A percentile compares a stretch with the other conserved stretches of the same genome.
Conservation (phyloP, 1,140 invertebrate species). For the Drosophila melanica region DNA sequence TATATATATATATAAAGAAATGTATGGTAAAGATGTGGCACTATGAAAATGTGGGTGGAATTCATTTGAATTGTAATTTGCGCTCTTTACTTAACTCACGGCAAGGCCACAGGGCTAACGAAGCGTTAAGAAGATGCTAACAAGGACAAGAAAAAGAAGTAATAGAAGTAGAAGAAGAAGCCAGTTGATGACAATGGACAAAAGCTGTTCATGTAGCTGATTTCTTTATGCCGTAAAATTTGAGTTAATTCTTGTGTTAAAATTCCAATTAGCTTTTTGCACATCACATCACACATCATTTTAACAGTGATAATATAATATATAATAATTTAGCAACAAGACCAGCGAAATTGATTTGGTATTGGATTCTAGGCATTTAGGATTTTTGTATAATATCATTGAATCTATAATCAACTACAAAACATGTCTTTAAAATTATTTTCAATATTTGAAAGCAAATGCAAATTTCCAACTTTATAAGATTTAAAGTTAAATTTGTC, state of each 20-base stretch:
- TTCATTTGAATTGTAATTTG: conserved; percentile 75
- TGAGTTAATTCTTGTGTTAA: conserved; percentile 50
- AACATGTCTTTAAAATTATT: too few species aligned
- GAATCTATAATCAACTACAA: too few species aligned
- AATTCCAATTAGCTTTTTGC: conserved; percentile 42
- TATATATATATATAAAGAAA: conserved; percentile 19
- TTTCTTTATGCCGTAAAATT: conserved; percentile 53
- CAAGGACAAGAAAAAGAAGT: background rate
- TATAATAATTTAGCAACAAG: background rate
- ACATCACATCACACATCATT: conserved; percentile 5
- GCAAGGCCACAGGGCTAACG: conserved; percentile 56
- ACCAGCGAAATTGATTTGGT: too few species aligned
- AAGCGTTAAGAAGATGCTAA: conserved; percentile 52
- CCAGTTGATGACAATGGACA: background rate
- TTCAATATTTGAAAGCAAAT: too few species aligned
- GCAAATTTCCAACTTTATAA: too few species aligned
- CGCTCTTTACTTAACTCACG: conserved; percentile 45
- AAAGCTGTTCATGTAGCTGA: conserved; percentile 41
- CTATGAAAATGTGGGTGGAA: conserved; percentile 76
- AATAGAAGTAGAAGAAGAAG: background rate
- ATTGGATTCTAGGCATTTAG: too few species aligned
- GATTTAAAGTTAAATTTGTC: too few species aligned
- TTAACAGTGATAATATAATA: too few species aligned
- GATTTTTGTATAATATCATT: too few species aligned
- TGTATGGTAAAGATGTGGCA: conserved; percentile 49